These are phyloP conservation scores for Microctenopoma lineatum DNA, from an alignment of 2,797 vertebrate species.

Conservation along the genomic window DNA sequence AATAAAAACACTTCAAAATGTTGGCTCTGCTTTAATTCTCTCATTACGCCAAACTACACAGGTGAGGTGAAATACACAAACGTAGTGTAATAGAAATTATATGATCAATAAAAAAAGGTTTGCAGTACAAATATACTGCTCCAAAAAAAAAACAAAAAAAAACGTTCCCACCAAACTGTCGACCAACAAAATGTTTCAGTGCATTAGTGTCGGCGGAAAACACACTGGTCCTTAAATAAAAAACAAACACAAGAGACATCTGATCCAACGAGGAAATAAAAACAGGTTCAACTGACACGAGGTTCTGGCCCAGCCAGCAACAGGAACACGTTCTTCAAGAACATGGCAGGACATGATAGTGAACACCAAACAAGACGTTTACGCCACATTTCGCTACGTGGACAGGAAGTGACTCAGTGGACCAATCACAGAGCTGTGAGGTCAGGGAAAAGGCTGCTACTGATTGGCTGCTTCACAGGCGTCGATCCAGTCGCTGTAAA, in stretches of 20 bases:
- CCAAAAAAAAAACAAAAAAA: too few species aligned
- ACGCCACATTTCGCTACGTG: slow-evolving; percentile 26
- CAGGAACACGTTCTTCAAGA: neutral
- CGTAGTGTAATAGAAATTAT: slow-evolving; percentile 29
- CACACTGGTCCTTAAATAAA: neutral
- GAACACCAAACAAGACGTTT: neutral
- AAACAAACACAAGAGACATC: neutral
- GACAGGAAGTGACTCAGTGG: slow-evolving; percentile 1
- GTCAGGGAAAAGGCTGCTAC: slow-evolving; percentile 71
- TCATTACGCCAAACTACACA: slow-evolving; percentile 29
- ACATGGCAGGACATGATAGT: neutral
- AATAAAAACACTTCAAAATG: slow-evolving; percentile 77
- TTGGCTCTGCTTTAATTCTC: slow-evolving; percentile 10
- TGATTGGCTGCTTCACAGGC: slow-evolving; percentile 96
- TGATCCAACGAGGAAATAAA: neutral
- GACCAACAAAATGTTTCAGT: slow-evolving; percentile 27
- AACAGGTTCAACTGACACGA: neutral
- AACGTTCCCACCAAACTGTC: neutral
- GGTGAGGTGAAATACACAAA: slow-evolving; percentile 34
- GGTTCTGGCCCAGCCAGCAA: slow-evolving; percentile 53
- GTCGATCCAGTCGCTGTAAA: slow-evolving; percentile 97
- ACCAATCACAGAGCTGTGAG: slow-evolving; percentile 20
- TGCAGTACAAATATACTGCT: slow-evolving; percentile 13
- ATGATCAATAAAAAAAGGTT: slow-evolving; percentile 11
- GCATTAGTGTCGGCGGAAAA: slow-evolving; percentile 30